Evolutionary conservation across 1,140 invertebrate species (phyloP), one percentile per base, ranked within the genome.

Genomic region (Teleogryllus occipitalis): DNA sequence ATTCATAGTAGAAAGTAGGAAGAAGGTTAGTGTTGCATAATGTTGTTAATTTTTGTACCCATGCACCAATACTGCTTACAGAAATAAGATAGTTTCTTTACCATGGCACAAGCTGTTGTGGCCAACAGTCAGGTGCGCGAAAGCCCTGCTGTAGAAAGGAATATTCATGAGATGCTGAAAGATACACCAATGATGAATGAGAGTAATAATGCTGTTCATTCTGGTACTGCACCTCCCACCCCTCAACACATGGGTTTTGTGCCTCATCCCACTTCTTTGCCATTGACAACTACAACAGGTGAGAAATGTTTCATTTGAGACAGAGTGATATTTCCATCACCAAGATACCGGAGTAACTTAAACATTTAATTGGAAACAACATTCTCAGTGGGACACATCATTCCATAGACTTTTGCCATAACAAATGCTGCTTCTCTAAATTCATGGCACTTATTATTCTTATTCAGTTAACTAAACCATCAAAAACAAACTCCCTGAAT

Each of bases 91-190:
- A 47, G 15, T 49, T 48, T 18, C 21, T 21, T 77, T n/a, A 48
- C 47, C 18, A 80, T 81, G 79, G 81, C 80, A 46, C 79, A 80
- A 77, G 77, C 78, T 39, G 80, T 76, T 8, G 74, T 78, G 48
- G 78, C 81, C 46, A 75, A n/a, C n/a, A 76, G 48, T 22, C 65
- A 80, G 74, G 54, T 49, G 27, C 77, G 77, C 47, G 82, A 81
- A 73, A 81, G 79, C 76, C 82, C 81, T 14, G 84, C 83, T 75
- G 85, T 87, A 83, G 93, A 94, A 84, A 87, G 92, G 78, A 95
- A 94, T 86, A 93, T 96, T 84, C 93, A 96, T 84, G 94, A 96
- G 87, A 96, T 95, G 92, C 86, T 96, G 74, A 94, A 95, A 85
- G 94, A 95, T 84, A 92, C 92, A 47, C 93, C 94, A 27, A 90